These are phyloP conservation scores for Siderastrea radians DNA, from an alignment of 92 coral and sea anemone genomes.

Conservation along the genomic window DNA sequence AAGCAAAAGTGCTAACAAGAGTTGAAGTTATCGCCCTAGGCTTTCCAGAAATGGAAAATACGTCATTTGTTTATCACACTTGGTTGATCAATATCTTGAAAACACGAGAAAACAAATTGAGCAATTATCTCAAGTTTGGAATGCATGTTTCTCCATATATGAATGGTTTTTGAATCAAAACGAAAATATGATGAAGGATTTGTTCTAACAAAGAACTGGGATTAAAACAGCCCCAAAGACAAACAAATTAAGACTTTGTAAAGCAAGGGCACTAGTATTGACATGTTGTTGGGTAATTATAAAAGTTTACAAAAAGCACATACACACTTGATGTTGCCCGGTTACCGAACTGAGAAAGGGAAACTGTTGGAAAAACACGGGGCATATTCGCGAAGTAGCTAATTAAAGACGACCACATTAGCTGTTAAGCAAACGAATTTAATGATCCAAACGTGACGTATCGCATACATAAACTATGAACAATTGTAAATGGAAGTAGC, in stretches of 20 bases:
- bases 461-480: neutral
- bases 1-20: neutral
- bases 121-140: neutral
- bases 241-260: neutral
- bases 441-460: neutral
- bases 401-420: neutral
- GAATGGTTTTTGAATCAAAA: neutral
- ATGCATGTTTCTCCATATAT: neutral
- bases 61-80: neutral
- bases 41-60: neutral
- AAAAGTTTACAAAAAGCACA: neutral
- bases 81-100: neutral
- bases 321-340: neutral
- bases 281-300: neutral
- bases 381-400: neutral
- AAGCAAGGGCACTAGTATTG: neutral
- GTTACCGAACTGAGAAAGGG: neutral
- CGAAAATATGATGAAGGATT: neutral
- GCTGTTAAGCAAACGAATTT: neutral
- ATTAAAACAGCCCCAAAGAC: neutral
- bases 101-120: neutral
- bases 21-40: neutral
- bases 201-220: neutral
- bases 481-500: neutral
- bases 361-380: neutral